Conservation (phyloP, 2,797 vertebrate species). For the Emys orbicularis region DNA sequence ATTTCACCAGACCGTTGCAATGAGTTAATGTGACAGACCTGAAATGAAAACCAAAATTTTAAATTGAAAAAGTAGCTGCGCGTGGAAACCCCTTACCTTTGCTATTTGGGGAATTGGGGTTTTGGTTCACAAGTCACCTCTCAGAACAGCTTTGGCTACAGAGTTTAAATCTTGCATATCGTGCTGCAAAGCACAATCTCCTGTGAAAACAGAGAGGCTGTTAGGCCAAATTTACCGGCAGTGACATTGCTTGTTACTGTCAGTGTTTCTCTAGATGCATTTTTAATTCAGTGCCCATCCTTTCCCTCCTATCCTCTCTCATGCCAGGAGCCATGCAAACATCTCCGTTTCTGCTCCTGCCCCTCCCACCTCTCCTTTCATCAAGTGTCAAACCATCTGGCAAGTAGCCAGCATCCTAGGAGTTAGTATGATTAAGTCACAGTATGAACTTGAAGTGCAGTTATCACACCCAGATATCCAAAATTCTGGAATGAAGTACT, state of each 20-base stretch:
- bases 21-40: neutral
- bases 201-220: rapidly evolving
- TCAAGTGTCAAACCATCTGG: neutral
- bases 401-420: neutral
- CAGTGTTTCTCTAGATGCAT: neutral
- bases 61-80: neutral
- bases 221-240: neutral
- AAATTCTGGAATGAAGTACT: neutral
- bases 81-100: neutral
- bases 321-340: neutral
- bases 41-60: neutral
- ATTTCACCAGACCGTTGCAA: neutral
- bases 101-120: neutral
- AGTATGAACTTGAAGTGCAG: neutral
- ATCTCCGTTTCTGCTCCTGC: neutral
- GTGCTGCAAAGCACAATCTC: neutral
- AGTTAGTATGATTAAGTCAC: neutral
- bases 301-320: neutral
- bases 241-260: neutral
- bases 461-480: neutral
- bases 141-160: neutral
- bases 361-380: neutral
- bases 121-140: neutral
- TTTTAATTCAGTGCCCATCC: neutral
- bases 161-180: neutral